Evolutionary conservation across 2,888 invertebrate genomes (phyloP).

Genomic region (Phorcus lineatus): DNA sequence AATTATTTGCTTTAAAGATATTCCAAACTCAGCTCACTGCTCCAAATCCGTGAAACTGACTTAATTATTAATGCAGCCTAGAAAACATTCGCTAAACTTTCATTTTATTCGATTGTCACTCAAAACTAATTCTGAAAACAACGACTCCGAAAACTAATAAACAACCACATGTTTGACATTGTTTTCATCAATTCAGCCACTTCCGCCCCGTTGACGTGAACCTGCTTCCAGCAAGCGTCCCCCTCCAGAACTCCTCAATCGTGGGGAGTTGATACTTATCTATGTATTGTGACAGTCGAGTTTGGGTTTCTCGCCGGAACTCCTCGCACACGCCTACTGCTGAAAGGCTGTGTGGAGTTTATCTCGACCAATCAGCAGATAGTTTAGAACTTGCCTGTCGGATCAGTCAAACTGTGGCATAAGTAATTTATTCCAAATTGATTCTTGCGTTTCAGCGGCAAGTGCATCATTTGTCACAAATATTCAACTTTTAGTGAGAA

Average conservation of each 20-base stretch:
- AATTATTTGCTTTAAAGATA: too few relatives aligned
- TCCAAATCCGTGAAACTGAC: too few relatives aligned
- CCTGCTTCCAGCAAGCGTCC: too few relatives aligned
- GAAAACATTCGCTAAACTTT: too few relatives aligned
- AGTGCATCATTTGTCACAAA: constrained; percentile 11
- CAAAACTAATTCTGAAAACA: too few relatives aligned
- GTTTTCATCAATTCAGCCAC: too few relatives aligned
- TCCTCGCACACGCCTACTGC: not conserved
- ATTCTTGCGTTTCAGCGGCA: constrained; percentile 1
- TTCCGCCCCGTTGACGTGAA: too few relatives aligned
- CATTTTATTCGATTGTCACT: too few relatives aligned
- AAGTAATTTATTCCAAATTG: constrained; percentile 8
- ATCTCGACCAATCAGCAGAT: constrained; percentile 1
- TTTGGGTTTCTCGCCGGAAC: not conserved
- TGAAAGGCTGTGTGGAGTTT: not conserved
- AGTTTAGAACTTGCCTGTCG: not conserved
- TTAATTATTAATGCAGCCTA: too few relatives aligned
- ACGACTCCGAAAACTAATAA: too few relatives aligned
- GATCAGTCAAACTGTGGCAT: constrained; percentile 10
- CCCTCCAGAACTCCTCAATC: not conserved
- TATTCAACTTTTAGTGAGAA: not conserved
- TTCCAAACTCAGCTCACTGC: too few relatives aligned
- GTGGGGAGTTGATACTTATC: not conserved
- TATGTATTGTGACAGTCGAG: not conserved
- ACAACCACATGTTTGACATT: too few relatives aligned